phyloP scores from a whole-genome alignment of 2,888 invertebrate genomes.

The Diabrotica balteata region DNA sequence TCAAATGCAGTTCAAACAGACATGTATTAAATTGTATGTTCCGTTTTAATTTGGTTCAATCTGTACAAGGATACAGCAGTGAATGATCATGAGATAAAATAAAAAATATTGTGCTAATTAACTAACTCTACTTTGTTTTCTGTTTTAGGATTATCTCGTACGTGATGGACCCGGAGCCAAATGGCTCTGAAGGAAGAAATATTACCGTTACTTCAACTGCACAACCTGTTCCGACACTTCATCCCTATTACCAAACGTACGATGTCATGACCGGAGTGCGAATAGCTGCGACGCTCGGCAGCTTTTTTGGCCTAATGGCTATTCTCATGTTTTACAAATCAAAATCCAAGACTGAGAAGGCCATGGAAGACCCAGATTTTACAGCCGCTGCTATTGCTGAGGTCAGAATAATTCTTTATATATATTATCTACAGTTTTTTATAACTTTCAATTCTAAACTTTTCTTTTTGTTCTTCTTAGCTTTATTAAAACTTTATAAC shows the following conservation, averaged over 20 bases:
- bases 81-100: no score
- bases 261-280: constrained; percentile 93
- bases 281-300: constrained; percentile 89
- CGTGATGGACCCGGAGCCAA: constrained; percentile 56
- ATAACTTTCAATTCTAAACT: no score
- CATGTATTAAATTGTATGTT: no score
- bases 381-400: constrained; percentile 66
- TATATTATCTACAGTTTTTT: no score
- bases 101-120: no score
- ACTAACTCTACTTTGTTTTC: constrained; percentile 4
- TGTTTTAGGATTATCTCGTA: constrained; percentile 46
- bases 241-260: constrained; percentile 82
- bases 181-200: constrained; percentile 52
- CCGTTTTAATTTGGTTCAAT: no score
- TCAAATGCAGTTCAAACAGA: no score
- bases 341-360: constrained; percentile 78
- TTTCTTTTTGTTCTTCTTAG: no score
- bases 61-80: no score
- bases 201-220: constrained; percentile 44
- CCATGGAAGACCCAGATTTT: constrained; percentile 79
- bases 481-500: no score
- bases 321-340: constrained; percentile 91
- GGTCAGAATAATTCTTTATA: constrained; percentile 1
- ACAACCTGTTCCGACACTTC: constrained; percentile 41
- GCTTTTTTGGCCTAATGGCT: constrained; percentile 92